Percentiles rank a stretch among this genome's conserved stretches.
phyloP scores from a whole-genome alignment of 2,113 vertebrate species.

The Okapia johnstoni region DNA sequence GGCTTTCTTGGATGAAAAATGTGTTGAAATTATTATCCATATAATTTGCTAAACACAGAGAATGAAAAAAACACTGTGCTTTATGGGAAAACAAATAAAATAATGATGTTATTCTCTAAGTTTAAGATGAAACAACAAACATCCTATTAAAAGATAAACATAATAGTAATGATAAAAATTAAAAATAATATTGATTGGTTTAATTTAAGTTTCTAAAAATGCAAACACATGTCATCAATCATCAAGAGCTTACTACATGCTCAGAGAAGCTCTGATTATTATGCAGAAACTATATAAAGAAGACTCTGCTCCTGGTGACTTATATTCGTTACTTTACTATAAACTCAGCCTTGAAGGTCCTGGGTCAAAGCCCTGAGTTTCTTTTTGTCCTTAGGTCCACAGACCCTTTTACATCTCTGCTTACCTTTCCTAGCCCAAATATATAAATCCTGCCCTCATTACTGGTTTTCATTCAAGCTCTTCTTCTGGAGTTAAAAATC shows the following conservation, averaged over 20 bases:
- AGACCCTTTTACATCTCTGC: neutral
- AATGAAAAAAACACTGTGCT: neutral
- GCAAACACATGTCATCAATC: neutral
- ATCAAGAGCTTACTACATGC: neutral
- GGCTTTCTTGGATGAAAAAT: neutral
- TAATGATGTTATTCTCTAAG: neutral
- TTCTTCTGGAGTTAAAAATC: neutral
- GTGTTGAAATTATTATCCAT: neutral
- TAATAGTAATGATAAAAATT: neutral
- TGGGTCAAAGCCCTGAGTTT: neutral
- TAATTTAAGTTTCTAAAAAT: slow-evolving; percentile 4
- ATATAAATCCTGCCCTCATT: neutral
- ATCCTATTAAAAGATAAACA: neutral
- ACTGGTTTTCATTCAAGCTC: neutral
- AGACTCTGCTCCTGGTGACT: neutral
- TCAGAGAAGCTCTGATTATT: neutral
- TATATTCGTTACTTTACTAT: neutral
- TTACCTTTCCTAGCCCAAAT: neutral
- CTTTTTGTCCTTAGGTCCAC: neutral
- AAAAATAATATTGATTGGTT: neutral
- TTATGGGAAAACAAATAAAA: neutral
- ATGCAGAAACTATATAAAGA: neutral
- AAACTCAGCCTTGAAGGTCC: neutral
- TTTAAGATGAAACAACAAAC: neutral
- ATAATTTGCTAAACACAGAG: neutral